Conservation (phyloP, 2,113 vertebrate species). For the Dinomys branickii region DNA sequence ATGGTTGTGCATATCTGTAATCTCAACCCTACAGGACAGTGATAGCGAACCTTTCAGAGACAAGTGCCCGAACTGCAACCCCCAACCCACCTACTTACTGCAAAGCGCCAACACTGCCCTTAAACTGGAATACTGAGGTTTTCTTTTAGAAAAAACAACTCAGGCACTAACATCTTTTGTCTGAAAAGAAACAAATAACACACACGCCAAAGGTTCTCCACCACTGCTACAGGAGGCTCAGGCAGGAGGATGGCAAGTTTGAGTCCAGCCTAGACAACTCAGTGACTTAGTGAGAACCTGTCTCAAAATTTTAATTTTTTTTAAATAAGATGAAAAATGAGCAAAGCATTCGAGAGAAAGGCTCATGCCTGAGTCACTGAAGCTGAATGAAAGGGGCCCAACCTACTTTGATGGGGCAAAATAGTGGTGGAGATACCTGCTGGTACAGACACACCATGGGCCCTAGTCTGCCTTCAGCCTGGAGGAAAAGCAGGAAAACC, state of each 20-base stretch:
- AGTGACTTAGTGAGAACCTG: neutral
- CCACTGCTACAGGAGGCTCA: neutral
- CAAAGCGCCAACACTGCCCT: neutral
- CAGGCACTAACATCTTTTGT: neutral
- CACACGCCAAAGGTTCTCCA: neutral
- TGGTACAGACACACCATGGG: neutral
- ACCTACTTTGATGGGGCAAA: neutral
- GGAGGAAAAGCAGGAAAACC: neutral
- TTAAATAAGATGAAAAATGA: neutral
- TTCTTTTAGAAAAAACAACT: neutral
- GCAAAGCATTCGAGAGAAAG: slow-evolving; percentile 10
- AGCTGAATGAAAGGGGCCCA: neutral
- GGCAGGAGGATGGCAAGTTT: neutral
- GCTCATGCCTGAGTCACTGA: neutral
- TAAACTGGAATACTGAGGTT: neutral
- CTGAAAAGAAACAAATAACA: neutral
- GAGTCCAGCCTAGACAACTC: neutral
- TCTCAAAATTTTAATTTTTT: neutral
- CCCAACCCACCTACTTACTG: neutral
- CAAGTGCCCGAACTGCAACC: neutral
- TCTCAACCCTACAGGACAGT: neutral
- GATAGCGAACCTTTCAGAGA: neutral
- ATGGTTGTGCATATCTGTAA: neutral
- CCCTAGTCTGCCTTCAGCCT: neutral
- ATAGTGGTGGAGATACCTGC: neutral